Percentiles rank a stretch among this genome's conserved stretches.
Evolutionary conservation across 2,797 vertebrate species (phyloP).

Genomic region (Poecilia velifera): DNA sequence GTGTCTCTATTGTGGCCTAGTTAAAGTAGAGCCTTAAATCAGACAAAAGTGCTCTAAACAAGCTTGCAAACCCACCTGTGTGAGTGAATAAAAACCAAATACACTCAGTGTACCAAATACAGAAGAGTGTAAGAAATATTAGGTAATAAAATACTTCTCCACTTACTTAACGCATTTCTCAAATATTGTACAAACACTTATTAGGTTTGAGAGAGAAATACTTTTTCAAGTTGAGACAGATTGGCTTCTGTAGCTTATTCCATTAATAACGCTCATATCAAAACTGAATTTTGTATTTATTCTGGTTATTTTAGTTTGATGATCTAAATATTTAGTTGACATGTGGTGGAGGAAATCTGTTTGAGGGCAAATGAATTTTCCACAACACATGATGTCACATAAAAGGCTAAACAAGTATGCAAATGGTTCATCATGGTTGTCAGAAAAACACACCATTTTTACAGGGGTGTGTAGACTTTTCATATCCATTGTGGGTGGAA

Average conservation of each 20-base stretch:
- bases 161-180: not conserved
- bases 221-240: not conserved
- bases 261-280: not conserved
- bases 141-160: not conserved
- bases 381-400: not conserved
- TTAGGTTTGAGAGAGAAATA: not conserved
- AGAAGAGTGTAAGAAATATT: not conserved
- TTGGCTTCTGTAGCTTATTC: not conserved
- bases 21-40: not conserved
- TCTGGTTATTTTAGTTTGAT: constrained; percentile 1
- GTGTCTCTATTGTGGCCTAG: not conserved
- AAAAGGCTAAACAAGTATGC: not conserved
- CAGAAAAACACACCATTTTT: not conserved
- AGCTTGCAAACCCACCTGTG: not conserved
- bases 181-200: not conserved
- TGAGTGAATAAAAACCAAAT: not conserved
- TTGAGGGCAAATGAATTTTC: not conserved
- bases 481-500: constrained; percentile 21
- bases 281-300: not conserved
- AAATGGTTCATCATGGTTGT: not conserved
- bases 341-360: not conserved
- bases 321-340: not conserved
- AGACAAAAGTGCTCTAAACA: not conserved
- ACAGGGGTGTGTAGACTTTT: constrained; percentile 7
- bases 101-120: not conserved